Evolutionary conservation across 2,888 invertebrate genomes (phyloP).

Genomic region (Cenopis cana): DNA sequence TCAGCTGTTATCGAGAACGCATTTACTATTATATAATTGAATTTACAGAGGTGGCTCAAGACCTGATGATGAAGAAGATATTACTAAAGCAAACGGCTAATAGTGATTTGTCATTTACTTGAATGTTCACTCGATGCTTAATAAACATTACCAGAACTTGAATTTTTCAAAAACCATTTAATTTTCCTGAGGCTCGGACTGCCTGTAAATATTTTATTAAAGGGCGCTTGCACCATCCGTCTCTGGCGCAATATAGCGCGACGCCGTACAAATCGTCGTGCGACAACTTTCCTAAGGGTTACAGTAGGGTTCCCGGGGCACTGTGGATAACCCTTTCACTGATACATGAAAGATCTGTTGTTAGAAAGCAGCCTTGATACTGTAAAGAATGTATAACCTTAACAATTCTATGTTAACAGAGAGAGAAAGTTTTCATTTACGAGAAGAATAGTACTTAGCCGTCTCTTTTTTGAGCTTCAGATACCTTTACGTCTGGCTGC

Average conservation of each 20-base stretch:
- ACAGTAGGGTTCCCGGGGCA: constrained; percentile 22
- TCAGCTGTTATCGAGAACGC: no score
- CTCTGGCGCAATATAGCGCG: constrained; percentile 73
- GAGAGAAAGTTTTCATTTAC: no score
- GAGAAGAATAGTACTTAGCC: no score
- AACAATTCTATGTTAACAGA: no score
- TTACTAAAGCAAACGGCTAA: neutral
- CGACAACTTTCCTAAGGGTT: constrained; percentile 45
- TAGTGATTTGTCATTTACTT: neutral
- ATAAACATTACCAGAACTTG: neutral
- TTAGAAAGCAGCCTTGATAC: no score
- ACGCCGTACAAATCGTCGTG: constrained; percentile 71
- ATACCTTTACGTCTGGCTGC: no score
- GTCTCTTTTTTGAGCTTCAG: no score
- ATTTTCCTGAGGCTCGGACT: constrained; percentile 26
- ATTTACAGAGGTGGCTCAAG: no score
- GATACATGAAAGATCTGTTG: neutral
- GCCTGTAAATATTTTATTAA: constrained; percentile 75
- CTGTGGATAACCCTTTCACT: neutral
- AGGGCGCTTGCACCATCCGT: constrained; percentile 66
- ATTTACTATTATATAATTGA: no score
- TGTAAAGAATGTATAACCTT: no score
- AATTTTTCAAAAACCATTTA: constrained; percentile 18
- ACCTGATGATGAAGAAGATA: no score
- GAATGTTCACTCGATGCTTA: neutral